Evolutionary conservation across 2,113 vertebrate genomes (phyloP).

Genomic region (Tinamus guttatus): DNA sequence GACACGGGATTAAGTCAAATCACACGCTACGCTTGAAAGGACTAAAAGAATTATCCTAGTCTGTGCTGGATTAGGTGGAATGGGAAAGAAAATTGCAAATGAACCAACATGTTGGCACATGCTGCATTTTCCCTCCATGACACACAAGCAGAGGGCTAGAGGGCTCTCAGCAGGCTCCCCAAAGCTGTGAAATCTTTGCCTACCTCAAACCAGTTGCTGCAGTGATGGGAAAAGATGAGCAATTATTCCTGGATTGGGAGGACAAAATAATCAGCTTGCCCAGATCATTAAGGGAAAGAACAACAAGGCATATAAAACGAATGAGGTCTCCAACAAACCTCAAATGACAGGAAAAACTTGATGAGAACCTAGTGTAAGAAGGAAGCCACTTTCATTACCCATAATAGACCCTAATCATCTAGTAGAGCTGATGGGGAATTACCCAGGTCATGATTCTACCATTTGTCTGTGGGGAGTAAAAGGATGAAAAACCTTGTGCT

Average conservation of each 20-base stretch:
- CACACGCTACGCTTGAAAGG: not conserved
- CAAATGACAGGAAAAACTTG: not conserved
- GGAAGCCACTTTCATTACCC: not conserved
- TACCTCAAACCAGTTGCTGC: not conserved
- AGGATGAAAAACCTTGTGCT: not conserved
- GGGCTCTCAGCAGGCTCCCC: not conserved
- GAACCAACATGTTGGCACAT: not conserved
- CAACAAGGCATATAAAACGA: not conserved
- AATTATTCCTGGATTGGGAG: conserved; percentile 21
- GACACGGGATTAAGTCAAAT: not conserved
- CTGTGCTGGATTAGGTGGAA: not conserved
- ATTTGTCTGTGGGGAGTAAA: not conserved
- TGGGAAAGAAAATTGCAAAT: not conserved
- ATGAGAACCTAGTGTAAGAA: not conserved
- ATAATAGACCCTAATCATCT: not conserved
- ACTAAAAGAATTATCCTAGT: not conserved
- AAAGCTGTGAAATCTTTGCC: conserved; percentile 15
- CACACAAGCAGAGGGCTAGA: not conserved
- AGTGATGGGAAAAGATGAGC: conserved; percentile 40
- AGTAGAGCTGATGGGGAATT: not conserved
- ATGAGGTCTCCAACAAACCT: not conserved
- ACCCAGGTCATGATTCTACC: fast-evolving
- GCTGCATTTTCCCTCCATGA: not conserved
- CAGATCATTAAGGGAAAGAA: not conserved
- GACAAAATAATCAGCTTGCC: not conserved